A percentile compares a stretch with the other conserved stretches of the same genome.
These are phyloP conservation scores for Phyto melanocephala DNA, from an alignment of 2,888 invertebrate species.

Conservation along the genomic window DNA sequence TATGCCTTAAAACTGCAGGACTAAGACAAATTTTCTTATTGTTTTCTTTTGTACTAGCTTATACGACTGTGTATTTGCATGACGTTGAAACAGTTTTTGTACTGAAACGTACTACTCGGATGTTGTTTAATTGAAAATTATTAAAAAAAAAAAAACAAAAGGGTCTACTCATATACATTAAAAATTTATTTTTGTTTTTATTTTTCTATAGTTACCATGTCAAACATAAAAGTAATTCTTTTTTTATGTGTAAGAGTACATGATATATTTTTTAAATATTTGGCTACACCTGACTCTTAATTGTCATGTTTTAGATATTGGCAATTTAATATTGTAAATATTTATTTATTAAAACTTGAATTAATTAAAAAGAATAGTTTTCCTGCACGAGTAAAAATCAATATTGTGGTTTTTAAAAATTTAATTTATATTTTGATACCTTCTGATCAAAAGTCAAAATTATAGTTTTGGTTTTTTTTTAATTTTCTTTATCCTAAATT, in stretches of 20 bases:
- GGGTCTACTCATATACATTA: slow-evolving; percentile 32
- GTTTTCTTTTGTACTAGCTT: not conserved
- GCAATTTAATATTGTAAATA: no score
- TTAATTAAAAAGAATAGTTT: no score
- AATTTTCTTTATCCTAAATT: no score
- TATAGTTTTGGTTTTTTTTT: no score
- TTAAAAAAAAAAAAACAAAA: slow-evolving; percentile 57
- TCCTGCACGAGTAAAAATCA: no score
- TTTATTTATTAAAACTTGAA: no score
- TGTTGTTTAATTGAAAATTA: slow-evolving; percentile 63
- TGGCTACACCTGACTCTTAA: not conserved
- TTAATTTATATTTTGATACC: no score
- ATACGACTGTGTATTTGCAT: not conserved
- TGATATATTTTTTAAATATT: not conserved
- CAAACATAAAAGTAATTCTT: slow-evolving; percentile 51
- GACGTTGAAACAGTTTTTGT: slow-evolving; percentile 39
- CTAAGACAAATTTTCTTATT: not conserved
- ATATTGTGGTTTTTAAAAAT: no score
- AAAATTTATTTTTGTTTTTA: not conserved
- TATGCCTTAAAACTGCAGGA: no score
- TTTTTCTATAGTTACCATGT: slow-evolving; percentile 49
- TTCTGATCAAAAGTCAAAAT: no score
- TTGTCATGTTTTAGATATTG: no score
- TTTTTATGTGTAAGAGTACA: not conserved
- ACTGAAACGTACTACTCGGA: slow-evolving; percentile 25